Base-by-base conservation (phyloP, 2,888 invertebrate genomes). In the Nematopogon swammerdamellus region DNA sequence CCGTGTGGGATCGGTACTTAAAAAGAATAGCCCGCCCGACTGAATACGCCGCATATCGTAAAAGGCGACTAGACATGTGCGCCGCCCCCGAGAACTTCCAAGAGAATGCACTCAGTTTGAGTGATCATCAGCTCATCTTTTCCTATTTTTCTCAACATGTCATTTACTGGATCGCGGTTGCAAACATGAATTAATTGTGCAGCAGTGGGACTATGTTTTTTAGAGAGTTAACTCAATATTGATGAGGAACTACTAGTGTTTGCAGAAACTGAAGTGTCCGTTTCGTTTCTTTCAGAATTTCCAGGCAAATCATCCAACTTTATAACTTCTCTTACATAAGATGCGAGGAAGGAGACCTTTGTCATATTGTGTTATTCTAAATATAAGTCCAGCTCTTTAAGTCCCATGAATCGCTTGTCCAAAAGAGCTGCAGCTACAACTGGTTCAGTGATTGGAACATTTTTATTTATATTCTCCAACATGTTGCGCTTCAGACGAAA, bases 271-370 rank as follows among this genome's bases (percentile, higher is more conserved):
- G 25, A 25, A 25, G 25, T 25, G 8, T 25, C 25, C 25, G 5
- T 25, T 25, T 25, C 25, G 25, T 25, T 25, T 25, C 25, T 25
- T 25, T 25, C 25, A 25, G 25, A 8, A 25, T 25, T 25, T 25
- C 25, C 25, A 25, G 25, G 25, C 5, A 25, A 25, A 25, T 25
- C 5, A 25, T 4, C 25, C 4, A 25, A 25, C 25, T 25, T 25
- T 4, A 46, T 30, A 18, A 47, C 45, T 47, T 49, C 51, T 47
- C 44, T 49, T 25, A 25, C 25, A 25, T 25, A 4, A 25, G 18
- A 51, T 49, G 25, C 19, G 47, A 18, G 46, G 25, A 51, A 51
- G 6, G 49, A 49, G 18, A 36, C 19, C 43, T 45, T 51, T 10
- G 51, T 51, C 43, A 19, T 36, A 46, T 42, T 25, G 14, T 25